Conservation (phyloP, 2,888 invertebrate genomes). For the Prionchulus punctatus region DNA sequence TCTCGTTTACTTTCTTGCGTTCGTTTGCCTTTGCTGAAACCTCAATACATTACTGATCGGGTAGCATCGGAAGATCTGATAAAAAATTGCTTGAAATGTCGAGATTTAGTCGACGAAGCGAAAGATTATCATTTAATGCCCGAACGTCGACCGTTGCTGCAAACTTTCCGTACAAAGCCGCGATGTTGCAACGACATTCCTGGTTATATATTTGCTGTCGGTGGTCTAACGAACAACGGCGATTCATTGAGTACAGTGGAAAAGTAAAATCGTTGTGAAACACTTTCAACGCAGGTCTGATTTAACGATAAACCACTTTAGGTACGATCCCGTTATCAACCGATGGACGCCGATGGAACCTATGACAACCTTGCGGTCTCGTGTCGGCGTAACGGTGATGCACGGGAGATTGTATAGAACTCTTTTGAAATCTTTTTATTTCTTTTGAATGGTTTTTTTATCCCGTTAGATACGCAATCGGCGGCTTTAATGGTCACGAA, state of each 20-base stretch:
- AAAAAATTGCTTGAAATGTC: slow-evolving; percentile 23
- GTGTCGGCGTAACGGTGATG: slow-evolving; percentile 67
- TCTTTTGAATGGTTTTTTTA: background rate
- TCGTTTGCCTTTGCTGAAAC: slow-evolving; percentile 59
- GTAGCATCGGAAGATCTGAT: slow-evolving; percentile 36
- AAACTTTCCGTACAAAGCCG: slow-evolving; percentile 57
- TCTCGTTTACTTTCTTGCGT: slow-evolving; percentile 54
- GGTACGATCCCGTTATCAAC: slow-evolving; percentile 48
- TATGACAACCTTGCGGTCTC: slow-evolving; percentile 64
- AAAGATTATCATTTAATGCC: slow-evolving; percentile 73
- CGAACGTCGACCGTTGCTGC: slow-evolving; percentile 56
- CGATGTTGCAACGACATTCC: slow-evolving; percentile 52
- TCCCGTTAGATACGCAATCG: slow-evolving; percentile 44
- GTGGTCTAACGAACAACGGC: slow-evolving; percentile 61
- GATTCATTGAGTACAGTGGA: slow-evolving; percentile 69
- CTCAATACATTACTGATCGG: slow-evolving; percentile 58
- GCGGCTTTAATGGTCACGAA: slow-evolving; percentile 66
- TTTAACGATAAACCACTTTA: background rate
- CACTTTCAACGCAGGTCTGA: background rate
- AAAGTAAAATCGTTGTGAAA: slow-evolving; percentile 39
- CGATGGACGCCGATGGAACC: slow-evolving; percentile 57
- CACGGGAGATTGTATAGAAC: slow-evolving; percentile 40
- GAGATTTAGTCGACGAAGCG: slow-evolving; percentile 68
- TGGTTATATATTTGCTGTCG: slow-evolving; percentile 69
- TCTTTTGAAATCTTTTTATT: background rate